phyloP scores from a whole-genome alignment of 2,888 invertebrate species.

The Aromia moschata region DNA sequence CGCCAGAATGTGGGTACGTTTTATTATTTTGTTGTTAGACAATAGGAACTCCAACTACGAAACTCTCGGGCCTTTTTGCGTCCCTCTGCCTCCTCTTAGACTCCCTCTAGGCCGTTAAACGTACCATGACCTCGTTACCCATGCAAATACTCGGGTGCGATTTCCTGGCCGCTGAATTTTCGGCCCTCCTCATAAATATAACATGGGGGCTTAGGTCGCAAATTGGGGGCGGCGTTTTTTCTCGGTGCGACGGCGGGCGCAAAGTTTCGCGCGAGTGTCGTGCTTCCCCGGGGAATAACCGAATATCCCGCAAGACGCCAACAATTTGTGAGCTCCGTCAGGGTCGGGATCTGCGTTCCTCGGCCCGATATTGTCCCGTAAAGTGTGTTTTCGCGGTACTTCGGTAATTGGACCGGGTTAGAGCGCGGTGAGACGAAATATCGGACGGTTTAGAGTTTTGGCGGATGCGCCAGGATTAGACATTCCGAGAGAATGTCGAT shows the following conservation, averaged over 20 bases:
- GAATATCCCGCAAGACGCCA: conserved; percentile 35
- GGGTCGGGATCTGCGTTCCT: conserved; percentile 18
- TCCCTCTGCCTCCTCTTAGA: too few species aligned
- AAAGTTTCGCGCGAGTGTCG: conserved; percentile 21
- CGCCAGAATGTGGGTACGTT: too few species aligned
- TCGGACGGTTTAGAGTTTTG: background rate
- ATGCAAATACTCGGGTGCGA: conserved; percentile 17
- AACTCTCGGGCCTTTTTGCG: too few species aligned
- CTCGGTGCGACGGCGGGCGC: conserved; percentile 15
- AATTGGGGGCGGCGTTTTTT: conserved; percentile 29
- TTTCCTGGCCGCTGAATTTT: conserved; percentile 29
- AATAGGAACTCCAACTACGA: too few species aligned
- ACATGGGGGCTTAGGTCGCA: conserved; percentile 33
- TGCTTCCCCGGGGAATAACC: conserved; percentile 26
- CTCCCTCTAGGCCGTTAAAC: too few species aligned
- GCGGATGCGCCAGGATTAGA: background rate
- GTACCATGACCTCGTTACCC: conserved; percentile 11
- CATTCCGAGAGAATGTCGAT: too few species aligned
- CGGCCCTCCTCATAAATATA: conserved; percentile 43
- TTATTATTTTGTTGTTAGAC: too few species aligned
- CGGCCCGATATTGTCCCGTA: conserved; percentile 1
- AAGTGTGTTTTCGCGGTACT: background rate
- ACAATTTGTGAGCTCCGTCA: conserved; percentile 31
- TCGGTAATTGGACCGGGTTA: conserved; percentile 8
- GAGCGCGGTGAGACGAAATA: background rate